Percentiles rank a stretch among this genome's conserved stretches.
phyloP scores from a whole-genome alignment of 2,888 invertebrate species.

The Caenorhabditis macrosperma region DNA sequence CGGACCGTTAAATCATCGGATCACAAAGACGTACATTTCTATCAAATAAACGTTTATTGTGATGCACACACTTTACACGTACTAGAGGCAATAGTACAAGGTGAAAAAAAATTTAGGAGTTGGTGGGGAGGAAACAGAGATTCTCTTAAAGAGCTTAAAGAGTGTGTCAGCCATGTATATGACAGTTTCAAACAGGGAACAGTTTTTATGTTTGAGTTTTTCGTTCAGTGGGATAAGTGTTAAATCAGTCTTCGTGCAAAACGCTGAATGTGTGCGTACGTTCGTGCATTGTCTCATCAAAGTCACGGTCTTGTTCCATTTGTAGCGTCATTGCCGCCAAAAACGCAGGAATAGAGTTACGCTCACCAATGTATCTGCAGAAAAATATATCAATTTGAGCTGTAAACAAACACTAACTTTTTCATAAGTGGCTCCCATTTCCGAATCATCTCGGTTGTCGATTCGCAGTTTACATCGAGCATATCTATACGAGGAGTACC shows the following conservation, averaged over 20 bases:
- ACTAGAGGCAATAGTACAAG: not conserved
- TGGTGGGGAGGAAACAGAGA: not conserved
- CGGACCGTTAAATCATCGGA: not conserved
- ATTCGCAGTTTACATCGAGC: constrained; percentile 51
- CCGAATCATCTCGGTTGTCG: constrained; percentile 35
- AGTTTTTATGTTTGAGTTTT: not conserved
- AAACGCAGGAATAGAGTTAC: constrained; percentile 65
- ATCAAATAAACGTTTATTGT: not conserved
- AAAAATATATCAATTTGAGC: not conserved
- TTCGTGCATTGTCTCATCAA: constrained; percentile 60
- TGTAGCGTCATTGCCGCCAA: constrained; percentile 62
- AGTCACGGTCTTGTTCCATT: constrained; percentile 59
- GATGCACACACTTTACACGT: not conserved
- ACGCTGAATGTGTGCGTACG: constrained; percentile 65
- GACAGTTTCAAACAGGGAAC: not conserved
- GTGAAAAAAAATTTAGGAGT: not conserved
- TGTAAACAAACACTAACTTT: constrained; percentile 24
- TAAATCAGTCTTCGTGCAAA: constrained; percentile 53
- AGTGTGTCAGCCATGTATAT: not conserved
- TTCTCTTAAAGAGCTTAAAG: not conserved
- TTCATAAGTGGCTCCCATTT: constrained; percentile 60
- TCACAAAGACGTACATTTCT: not conserved
- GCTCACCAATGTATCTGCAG: constrained; percentile 68
- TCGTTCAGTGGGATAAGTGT: too few species aligned
- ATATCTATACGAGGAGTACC: constrained; percentile 51